phyloP scores from a whole-genome alignment of 64 coral and sea anemone species.

The Platygyra sinensis region DNA sequence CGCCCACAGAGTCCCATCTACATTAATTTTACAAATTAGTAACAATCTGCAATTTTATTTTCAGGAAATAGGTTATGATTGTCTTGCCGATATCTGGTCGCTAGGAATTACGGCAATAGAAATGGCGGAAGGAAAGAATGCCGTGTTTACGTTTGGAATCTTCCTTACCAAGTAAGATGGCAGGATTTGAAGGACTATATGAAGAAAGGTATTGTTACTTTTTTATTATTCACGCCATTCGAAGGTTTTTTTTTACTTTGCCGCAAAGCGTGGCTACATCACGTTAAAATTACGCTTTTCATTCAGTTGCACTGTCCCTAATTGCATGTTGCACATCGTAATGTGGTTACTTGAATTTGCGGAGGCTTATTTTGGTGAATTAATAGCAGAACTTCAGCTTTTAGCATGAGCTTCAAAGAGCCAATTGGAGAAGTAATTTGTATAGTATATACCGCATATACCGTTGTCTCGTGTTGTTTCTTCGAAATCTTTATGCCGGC shows the following conservation, averaged over 20 bases:
- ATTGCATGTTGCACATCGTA: too few relatives aligned
- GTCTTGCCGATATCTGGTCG: constrained; percentile 96
- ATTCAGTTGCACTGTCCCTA: too few relatives aligned
- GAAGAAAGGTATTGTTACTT: constrained; percentile 66
- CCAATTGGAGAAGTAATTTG: neutral
- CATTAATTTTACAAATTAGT: too few relatives aligned
- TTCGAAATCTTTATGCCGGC: neutral
- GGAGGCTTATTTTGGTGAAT: too few relatives aligned
- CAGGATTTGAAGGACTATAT: constrained; percentile 96
- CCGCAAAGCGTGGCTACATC: too few relatives aligned
- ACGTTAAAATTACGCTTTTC: too few relatives aligned
- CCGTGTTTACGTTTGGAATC: constrained; percentile 87
- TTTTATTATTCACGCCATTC: too few relatives aligned
- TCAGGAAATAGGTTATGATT: constrained; percentile 98
- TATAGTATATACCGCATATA: neutral
- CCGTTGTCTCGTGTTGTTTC: neutral
- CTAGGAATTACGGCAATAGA: constrained; percentile 96
- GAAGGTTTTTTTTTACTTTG: too few relatives aligned
- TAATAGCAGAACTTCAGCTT: too few relatives aligned
- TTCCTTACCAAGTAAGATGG: constrained; percentile 85
- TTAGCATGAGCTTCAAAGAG: too few relatives aligned
- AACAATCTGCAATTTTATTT: neutral
- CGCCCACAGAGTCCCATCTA: too few relatives aligned
- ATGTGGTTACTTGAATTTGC: too few relatives aligned
- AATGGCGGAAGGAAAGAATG: constrained; percentile 70